Conservation (phyloP, 2,888 invertebrate genomes). For the Tridacna gigas region DNA sequence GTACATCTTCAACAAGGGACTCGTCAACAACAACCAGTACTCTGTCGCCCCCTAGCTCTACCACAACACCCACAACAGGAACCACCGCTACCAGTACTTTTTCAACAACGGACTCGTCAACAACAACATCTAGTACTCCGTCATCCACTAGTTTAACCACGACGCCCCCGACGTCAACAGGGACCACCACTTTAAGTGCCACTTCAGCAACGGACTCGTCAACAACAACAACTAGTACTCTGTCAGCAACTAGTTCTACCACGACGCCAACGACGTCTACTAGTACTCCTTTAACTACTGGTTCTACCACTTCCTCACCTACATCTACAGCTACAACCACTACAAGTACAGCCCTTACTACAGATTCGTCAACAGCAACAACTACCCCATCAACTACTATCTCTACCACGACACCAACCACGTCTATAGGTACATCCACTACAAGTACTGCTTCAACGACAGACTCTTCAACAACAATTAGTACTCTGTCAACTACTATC, state of each 20-base stretch:
- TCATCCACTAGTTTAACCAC: neutral
- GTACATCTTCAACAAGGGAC: no score
- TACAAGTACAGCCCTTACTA: neutral
- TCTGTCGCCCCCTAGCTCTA: no score
- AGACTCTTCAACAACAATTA: neutral
- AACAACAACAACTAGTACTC: neutral
- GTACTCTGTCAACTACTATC: neutral
- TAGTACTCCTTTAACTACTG: neutral
- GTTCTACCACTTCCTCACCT: neutral
- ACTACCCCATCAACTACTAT: neutral
- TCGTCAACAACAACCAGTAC: no score
- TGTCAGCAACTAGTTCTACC: constrained; percentile 6
- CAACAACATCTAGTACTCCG: neutral
- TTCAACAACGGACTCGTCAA: neutral
- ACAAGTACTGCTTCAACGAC: constrained; percentile 2
- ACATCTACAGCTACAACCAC: neutral
- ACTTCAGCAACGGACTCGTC: neutral
- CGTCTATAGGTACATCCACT: neutral
- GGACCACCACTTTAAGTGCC: neutral
- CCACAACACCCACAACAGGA: neutral
- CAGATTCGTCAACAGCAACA: neutral
- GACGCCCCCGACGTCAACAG: neutral
- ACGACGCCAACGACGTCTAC: neutral
- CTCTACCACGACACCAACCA: neutral
- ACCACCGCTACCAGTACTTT: neutral